Evolutionary conservation across 2,797 vertebrate species (phyloP).

Genomic region (Pangasius djambal): DNA sequence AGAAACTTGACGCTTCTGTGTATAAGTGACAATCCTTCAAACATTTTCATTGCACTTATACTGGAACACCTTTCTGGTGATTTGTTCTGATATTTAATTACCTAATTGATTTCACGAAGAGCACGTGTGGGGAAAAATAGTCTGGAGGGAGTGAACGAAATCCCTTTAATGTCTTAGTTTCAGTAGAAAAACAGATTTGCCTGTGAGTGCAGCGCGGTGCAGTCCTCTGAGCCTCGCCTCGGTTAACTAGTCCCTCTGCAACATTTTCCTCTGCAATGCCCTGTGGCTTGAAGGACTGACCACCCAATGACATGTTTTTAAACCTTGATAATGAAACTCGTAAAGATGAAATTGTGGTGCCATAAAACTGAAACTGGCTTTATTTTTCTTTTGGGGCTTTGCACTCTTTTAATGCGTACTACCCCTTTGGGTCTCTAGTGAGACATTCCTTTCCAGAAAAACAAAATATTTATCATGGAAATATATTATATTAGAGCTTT

Average conservation of each 20-base stretch:
- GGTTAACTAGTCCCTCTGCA: conserved; percentile 69
- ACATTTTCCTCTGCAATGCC: conserved; percentile 55
- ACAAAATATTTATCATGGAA: not conserved
- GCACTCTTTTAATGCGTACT: not conserved
- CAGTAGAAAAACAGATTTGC: conserved; percentile 63
- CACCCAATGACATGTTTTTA: conserved; percentile 60
- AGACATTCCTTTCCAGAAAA: conserved; percentile 10
- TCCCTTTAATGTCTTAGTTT: conserved; percentile 64
- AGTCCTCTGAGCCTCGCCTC: conserved; percentile 62
- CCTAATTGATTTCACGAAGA: conserved; percentile 54
- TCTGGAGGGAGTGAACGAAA: conserved; percentile 51
- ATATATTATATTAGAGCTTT: not conserved
- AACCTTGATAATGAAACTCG: conserved; percentile 61
- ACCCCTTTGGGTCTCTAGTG: conserved; percentile 25
- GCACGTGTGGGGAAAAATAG: conserved; percentile 31
- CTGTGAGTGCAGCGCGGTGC: conserved; percentile 44
- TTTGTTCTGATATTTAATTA: conserved; percentile 44
- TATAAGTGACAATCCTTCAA: not conserved
- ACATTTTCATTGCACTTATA: not conserved
- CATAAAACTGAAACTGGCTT: conserved; percentile 43
- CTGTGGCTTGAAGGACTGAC: conserved; percentile 56
- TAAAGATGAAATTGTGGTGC: conserved; percentile 52
- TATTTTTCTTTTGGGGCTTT: conserved; percentile 27
- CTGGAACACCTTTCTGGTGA: not conserved
- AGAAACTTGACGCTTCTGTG: conserved; percentile 53